Conservation (phyloP, 1,140 invertebrate species). For the Venustaconcha ellipsiformis region DNA sequence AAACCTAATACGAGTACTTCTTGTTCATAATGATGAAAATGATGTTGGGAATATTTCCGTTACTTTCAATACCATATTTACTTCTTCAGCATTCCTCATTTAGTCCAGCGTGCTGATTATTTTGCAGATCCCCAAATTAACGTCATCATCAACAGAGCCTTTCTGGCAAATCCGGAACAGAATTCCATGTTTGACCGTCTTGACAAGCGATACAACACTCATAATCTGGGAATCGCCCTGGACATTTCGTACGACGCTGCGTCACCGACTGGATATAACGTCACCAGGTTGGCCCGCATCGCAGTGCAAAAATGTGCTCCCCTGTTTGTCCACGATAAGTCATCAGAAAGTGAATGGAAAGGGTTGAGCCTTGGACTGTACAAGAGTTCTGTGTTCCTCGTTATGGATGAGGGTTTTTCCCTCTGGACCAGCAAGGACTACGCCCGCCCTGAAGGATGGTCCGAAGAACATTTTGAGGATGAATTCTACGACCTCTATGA, state of each 20-base stretch:
- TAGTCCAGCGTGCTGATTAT: too few relatives aligned
- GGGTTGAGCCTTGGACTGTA: constrained; percentile 43
- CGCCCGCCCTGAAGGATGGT: constrained; percentile 11
- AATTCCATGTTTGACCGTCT: constrained; percentile 3
- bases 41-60: too few relatives aligned
- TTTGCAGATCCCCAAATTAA: too few relatives aligned
- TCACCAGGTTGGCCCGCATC: constrained; percentile 18
- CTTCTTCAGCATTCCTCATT: too few relatives aligned
- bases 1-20: too few relatives aligned
- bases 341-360: not conserved
- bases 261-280: not conserved
- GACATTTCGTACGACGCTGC: constrained; percentile 10
- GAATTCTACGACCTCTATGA: constrained; percentile 21
- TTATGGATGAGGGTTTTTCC: constrained; percentile 27
- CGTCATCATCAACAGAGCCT: constrained; percentile 21
- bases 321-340: constrained; percentile 21
- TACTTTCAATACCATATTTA: too few relatives aligned
- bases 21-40: too few relatives aligned
- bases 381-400: constrained; percentile 34
- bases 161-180: constrained; percentile 26
- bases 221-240: constrained; percentile 32
- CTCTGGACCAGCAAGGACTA: constrained; percentile 27
- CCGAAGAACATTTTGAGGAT: constrained; percentile 10
- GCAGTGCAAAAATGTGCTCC: constrained; percentile 39
- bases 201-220: constrained; percentile 35